phyloP scores from a whole-genome alignment of 1,140 invertebrate genomes.

The Agrilus planipennis region DNA sequence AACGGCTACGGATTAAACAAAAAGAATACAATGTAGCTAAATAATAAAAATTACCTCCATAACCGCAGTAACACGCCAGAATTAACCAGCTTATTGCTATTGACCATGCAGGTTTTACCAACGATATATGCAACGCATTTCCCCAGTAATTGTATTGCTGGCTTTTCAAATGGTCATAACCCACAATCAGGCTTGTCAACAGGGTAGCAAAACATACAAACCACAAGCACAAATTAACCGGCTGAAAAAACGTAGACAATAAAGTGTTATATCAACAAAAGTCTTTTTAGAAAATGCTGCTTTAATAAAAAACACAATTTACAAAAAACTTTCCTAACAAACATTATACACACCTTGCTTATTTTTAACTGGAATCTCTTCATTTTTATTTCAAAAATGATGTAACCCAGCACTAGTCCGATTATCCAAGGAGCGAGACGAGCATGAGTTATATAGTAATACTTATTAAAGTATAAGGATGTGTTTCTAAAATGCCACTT shows the following conservation, averaged over 20 bases:
- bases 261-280: not conserved
- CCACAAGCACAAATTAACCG: slow-evolving; percentile 13
- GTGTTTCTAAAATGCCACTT: no score
- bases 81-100: slow-evolving; percentile 53
- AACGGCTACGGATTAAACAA: no score
- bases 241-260: slow-evolving; percentile 6
- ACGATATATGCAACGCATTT: slow-evolving; percentile 47
- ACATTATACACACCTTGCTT: slow-evolving; percentile 3
- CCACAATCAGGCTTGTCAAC: slow-evolving; percentile 18
- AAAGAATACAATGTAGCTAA: no score
- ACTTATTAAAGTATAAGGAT: slow-evolving; percentile 14
- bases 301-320: slow-evolving; percentile 2
- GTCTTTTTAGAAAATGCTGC: no score
- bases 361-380: not conserved
- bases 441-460: slow-evolving; percentile 21
- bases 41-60: slow-evolving; percentile 44
- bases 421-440: slow-evolving; percentile 22
- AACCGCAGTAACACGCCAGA: slow-evolving; percentile 50
- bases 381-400: slow-evolving; percentile 10
- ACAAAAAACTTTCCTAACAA: slow-evolving; percentile 1
- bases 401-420: slow-evolving; percentile 23
- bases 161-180: slow-evolving; percentile 12
- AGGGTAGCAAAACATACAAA: slow-evolving; percentile 9
- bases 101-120: slow-evolving; percentile 48
- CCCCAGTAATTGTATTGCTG: slow-evolving; percentile 30